Base-by-base conservation (phyloP, 2,888 invertebrate species). In the Prosapia bicincta region DNA sequence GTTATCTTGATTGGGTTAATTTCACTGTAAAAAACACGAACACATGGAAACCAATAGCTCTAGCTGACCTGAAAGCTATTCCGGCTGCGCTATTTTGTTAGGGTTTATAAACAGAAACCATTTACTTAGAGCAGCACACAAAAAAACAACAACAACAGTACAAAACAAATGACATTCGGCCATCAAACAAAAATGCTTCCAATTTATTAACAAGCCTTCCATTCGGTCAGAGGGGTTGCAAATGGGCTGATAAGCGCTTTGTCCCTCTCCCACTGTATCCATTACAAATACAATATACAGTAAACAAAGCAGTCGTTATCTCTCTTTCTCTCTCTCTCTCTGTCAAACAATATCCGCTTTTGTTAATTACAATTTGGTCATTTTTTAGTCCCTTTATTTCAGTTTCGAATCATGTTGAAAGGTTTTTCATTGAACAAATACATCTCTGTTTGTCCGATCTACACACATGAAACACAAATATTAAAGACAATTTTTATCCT, bases 181-280 rank as follows among this genome's bases (percentile, higher is more conserved):
- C 75, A 70, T 73, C 77, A 68, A 77, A 77, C 77, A 77, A 77
- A 77, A 77, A 75, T 75, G 72, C 75, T 66, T 65, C 77, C 77
- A 77, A 77, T 77, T 77, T 77, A 77, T 77, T 77, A 72, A 72
- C 75, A 32, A 75, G 54, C 67, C 26, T 70, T 74, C 74, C 74
- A 74, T 74, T 74, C 54, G 74, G 74, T 69, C 69, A 68, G 24
- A 13, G 20, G 32, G 68, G 28, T 38, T 74, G 74, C 74, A 74
- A 74, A 74, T 74, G 54, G 43, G 67, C 69, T 74, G 38, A 38
- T 74, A 69, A 74, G 38, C 54, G 69, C 69, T 69, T 74, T 74
- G 68, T 38, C 69, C 74, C 67, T n/a, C 10, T 38, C 38, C 10
- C 38, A 38, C 38, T 13, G 10, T 38, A 10, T 6, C 38, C 38